Percentiles rank a stretch among this genome's conserved stretches.
Evolutionary conservation across 2,797 vertebrate genomes (phyloP).

Genomic region (Hippoglossus hippoglossus): DNA sequence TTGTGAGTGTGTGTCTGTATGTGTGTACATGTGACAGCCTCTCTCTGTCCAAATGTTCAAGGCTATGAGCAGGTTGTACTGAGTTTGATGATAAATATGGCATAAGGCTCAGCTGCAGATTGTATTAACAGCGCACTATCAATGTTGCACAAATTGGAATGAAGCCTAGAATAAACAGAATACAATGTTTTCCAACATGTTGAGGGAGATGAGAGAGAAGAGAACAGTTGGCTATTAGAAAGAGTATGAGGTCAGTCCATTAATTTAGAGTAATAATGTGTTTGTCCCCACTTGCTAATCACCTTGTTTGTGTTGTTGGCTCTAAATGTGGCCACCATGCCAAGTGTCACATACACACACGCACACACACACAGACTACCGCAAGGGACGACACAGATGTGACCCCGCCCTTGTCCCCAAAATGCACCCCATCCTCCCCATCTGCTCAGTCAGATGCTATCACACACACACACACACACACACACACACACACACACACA

Average conservation of each 20-base stretch:
- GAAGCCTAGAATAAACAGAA: conserved; percentile 51
- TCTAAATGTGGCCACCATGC: conserved; percentile 53
- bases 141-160: conserved; percentile 59
- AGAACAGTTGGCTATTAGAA: conserved; percentile 20
- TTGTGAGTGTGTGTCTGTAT: conserved; percentile 27
- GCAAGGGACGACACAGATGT: conserved; percentile 72
- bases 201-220: conserved; percentile 15
- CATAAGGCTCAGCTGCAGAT: conserved; percentile 42
- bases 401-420: conserved; percentile 73
- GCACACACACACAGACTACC: conserved; percentile 50
- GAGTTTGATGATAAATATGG: conserved; percentile 54
- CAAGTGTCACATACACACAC: conserved; percentile 36
- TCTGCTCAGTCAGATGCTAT: conserved; percentile 72
- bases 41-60: conserved; percentile 53
- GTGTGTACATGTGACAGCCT: conserved; percentile 34
- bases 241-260: conserved; percentile 49
- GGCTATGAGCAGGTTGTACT: conserved; percentile 53
- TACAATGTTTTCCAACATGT: conserved; percentile 24
- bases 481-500: conserved; percentile 15
- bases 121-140: conserved; percentile 42
- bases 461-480: conserved; percentile 34
- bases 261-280: conserved; percentile 50
- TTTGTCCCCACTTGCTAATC: conserved; percentile 67
- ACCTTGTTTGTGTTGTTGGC: conserved; percentile 68
- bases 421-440: conserved; percentile 69